phyloP scores from a whole-genome alignment of 2,797 vertebrate genomes.

The Rhabdophis nuchalis region DNA sequence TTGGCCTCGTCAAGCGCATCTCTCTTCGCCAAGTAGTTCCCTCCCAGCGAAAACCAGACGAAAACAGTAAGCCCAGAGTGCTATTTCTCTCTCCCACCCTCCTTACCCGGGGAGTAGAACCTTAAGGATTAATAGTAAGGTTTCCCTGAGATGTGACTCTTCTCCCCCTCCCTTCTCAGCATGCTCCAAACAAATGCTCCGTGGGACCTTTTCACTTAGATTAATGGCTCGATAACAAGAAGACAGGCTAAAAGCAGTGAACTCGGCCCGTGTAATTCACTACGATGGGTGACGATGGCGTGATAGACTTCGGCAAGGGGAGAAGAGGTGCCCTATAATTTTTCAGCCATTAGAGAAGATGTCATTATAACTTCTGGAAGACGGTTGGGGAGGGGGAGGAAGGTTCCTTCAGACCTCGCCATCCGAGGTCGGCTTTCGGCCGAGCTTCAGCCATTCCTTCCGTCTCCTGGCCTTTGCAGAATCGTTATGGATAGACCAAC shows the following conservation, averaged over 20 bases:
- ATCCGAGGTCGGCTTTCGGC: conserved; percentile 21
- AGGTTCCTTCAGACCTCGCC: conserved; percentile 33
- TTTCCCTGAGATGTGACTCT: not conserved
- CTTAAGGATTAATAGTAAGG: conserved; percentile 6
- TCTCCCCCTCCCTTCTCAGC: not conserved
- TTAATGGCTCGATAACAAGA: conserved; percentile 59
- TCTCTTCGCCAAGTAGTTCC: not conserved
- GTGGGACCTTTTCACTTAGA: conserved; percentile 44
- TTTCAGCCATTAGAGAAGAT: conserved; percentile 59
- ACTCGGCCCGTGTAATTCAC: conserved; percentile 60
- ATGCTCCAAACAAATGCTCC: not conserved
- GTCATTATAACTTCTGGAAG: conserved; percentile 54
- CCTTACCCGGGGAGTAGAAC: not conserved
- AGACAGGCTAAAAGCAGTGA: conserved; percentile 50
- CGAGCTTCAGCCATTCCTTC: not conserved
- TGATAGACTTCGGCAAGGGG: conserved; percentile 50
- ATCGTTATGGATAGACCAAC: not conserved
- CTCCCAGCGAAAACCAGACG: not conserved
- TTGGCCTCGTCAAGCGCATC: not conserved
- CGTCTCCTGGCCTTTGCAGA: not conserved
- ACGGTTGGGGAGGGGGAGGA: conserved; percentile 13
- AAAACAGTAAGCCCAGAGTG: not conserved
- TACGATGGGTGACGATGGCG: conserved; percentile 53
- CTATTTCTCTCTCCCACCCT: not conserved
- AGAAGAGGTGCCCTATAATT: conserved; percentile 63